Base-by-base conservation (phyloP, 2,888 invertebrate genomes). In the Podabrus alpinus region DNA sequence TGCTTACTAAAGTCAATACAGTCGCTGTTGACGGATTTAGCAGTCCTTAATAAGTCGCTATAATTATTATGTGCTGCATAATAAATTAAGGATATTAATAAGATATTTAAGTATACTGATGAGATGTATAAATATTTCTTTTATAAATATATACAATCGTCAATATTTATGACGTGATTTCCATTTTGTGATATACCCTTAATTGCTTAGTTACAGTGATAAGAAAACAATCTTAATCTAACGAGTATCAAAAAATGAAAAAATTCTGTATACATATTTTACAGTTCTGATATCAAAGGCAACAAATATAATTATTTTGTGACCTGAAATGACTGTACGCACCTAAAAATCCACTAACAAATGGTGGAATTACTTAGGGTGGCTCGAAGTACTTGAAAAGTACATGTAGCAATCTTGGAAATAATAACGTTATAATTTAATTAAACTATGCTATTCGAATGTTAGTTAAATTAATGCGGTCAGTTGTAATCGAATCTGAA, bases 401-500 rank as follows among this genome's bases (percentile, higher is more conserved):
- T 45, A 45, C n/a, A 45, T 2, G 45, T 45, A 45, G n/a, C 45
- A 59, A 60, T 29, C 60, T 25, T 66, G 62, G 19, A 21, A 72
- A 66, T 64, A 64, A 70, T 62, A 76, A 73, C 67, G 67, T 61
- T 68, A 75, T 75, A 72, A 76, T 66, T 69, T 68, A 76, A 75
- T 78, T 76, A 71, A 75, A 73, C 73, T 69, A 24, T 68, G 77
- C 75, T 75, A 75, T 70, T 71, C 76, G 29, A 70, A 72, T 70
- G 75, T 68, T 71, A 66, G 78, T 76, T 77, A 75, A 75, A 76
- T 71, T 73, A 75, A 73, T 79, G 78, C 77, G 80, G 80, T 79
- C 79, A 80, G 75, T 69, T 59, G 74, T 75, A 79, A 80, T 80
- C 71, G 80, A 75, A 76, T 76, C 76, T 78, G 75, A 77, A 80